Base-by-base conservation (phyloP, 2,113 vertebrate species). In the Neogobius melanostomus region DNA sequence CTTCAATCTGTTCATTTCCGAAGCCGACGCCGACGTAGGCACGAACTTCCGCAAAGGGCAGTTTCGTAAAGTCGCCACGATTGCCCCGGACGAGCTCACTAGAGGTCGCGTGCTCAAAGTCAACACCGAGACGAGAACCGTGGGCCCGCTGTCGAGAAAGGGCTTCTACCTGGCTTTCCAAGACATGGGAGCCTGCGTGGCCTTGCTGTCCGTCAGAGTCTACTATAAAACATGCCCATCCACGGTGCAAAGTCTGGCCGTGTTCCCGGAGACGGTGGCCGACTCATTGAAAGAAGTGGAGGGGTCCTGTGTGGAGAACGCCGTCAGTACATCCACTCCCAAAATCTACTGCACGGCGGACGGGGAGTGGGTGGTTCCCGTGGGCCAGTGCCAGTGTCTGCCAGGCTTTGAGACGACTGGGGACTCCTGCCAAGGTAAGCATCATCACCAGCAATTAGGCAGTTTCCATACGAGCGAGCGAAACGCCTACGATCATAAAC, bases 161-260 rank as follows among this genome's bases (percentile, higher is more conserved):
- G 98, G 98, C 0, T 99, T 99, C 89, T 99, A 99, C 89, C 81
- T 99, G 90, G 97, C 97, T 0, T 99, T 99, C 86, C 98, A 99
- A 87, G 98, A 99, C 73, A 81, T 96, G 5, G 98, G 98, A 0
- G 95, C 95, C 0, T 99, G 98, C 3, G 95, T 98, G 87, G 97
- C 96, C 0, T 78, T 99, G 79, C 90, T 99, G 7, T 96, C 96
- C 0, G 95, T 96, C 7, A 91, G 95, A 0, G 93, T 98, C 10
- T 98, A 95, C 86, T 99, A 99, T 92, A 98, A 98, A 90, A 94
- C 93, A 0, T 99, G 98, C 62, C 95, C 97, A 0, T 84, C 89
- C 21, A 91, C 93, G 6, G 82, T 94, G 10, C 87, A 88, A 70
- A 93, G 94, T 5, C 84, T 98, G 93, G 97, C 96, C 0, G 65